phyloP scores from a whole-genome alignment of 2,888 invertebrate species.

The Pristionchus fissidentatus region DNA sequence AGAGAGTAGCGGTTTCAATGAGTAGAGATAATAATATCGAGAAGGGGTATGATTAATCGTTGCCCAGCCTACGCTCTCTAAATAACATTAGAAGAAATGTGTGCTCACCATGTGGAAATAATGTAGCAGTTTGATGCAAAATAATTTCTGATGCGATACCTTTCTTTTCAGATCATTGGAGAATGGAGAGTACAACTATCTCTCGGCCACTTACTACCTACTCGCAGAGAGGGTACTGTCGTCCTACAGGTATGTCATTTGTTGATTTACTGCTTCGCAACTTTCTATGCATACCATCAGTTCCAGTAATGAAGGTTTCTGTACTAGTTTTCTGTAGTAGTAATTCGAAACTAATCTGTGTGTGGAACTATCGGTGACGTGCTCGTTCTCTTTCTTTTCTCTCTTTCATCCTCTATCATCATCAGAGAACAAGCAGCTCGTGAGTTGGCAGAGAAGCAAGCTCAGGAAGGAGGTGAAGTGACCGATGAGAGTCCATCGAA shows the following conservation, averaged over 20 bases:
- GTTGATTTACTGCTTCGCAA: neutral
- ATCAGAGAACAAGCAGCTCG: slow-evolving; percentile 41
- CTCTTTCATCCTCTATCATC: neutral
- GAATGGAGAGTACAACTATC: slow-evolving; percentile 95
- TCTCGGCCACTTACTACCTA: slow-evolving; percentile 97
- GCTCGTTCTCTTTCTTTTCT: neutral
- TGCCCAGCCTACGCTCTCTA: too few species aligned
- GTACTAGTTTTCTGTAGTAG: neutral
- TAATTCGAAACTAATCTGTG: neutral
- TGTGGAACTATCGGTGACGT: neutral
- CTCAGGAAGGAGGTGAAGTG: neutral
- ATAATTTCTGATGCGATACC: too few species aligned
- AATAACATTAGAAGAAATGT: too few species aligned
- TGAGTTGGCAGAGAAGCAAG: slow-evolving; percentile 37
- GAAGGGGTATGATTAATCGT: too few species aligned
- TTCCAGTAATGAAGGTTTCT: too few species aligned
- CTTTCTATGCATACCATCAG: too few species aligned
- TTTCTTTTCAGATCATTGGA: slow-evolving; percentile 84
- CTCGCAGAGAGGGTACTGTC: slow-evolving; percentile 92
- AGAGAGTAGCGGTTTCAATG: neutral
- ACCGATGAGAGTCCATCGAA: slow-evolving; percentile 13
- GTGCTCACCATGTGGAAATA: too few species aligned
- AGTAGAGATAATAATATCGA: too few species aligned
- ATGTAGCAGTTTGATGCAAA: too few species aligned
- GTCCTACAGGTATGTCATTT: slow-evolving; percentile 79